Evolutionary conservation across 1,140 invertebrate species (phyloP), one percentile per base, ranked within the genome.

Genomic region (Tetranychus cinnabarinus): DNA sequence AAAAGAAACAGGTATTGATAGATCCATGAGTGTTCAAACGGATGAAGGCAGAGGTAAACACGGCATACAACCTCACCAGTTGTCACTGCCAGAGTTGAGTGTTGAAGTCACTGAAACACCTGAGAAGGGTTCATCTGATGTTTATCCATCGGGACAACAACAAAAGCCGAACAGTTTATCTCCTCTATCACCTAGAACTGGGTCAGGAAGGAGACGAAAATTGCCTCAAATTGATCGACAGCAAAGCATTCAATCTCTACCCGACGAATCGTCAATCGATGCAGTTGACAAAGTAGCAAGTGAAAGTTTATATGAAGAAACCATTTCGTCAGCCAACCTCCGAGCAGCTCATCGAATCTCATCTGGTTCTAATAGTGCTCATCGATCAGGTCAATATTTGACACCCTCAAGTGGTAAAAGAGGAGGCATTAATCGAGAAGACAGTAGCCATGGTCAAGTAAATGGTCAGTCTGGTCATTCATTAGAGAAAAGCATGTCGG

Each of bases 401-500:
- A 59, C 15, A 0, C 48, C 48, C 5, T 23, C n/a, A n/a, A 33
- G 31, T n/a, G 48, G 5, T 34, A 23, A 39, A 37, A 52, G 31
- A 34, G 15, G n/a, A 35, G 52, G 52, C 37, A 57, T 57, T 1
- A 31, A 10, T 23, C 15, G 45, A 7, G 39, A 62, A 48, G 57
- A 62, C 45, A 13, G 34, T 4, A 10, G 15, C n/a, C 6, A 33
- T 8, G 37, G 31, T 10, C 10, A 56, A 23, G 23, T 15, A 23
- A 57, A 57, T 23, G 31, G 33, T 2, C 42, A 62, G 39, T 42
- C 39, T 5, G 39, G 39, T 42, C 10, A 6, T 6, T 42, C 39
- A 6, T 60, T 62, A 36, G 61, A 62, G 33, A 62, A 62, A 60
- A 66, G 64, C 54, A 52, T 64, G 46, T 70, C 69, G 6, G 63